Evolutionary conservation across 2,113 vertebrate species (phyloP), one percentile per base, ranked within the genome.

Genomic region (Boulengeromyrus knoepffleri): DNA sequence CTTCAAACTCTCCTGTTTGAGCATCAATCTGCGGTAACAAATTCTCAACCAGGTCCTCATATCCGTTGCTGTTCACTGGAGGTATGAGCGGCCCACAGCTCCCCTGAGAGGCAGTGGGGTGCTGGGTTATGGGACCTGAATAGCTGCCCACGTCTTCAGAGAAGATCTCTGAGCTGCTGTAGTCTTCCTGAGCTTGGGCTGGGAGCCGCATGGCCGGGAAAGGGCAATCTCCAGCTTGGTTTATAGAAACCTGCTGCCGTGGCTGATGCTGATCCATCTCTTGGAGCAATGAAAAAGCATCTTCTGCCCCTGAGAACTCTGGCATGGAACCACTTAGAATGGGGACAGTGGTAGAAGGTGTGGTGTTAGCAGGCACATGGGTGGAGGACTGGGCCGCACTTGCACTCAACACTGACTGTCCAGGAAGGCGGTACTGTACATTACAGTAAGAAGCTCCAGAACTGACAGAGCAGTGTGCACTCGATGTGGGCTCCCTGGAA

Each of bases 391-490:
- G 95, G 90, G 97, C 95, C 91, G 97, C 96, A 94, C 94, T 95
- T 31, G 95, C 96, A 90, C 95, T 95, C 91, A 96, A 96, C 85
- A 21, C 93, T 56, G 97, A 96, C 93, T 97, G 97, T 93, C 93
- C 96, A 4, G 97, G 96, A 93, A 97, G 98, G 58, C 97, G 96
- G 92, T 97, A 99, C 89, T 96, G 97, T 92, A 98, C 96, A 39
- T 97, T 95, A 93, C 96, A 96, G 92, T 95, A 96, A 58, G 93
- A 90, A 3, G 92, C 88, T 56, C 96, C 94, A 50, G 96, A 97
- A 92, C 92, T 96, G 91, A 97, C 96, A 45, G 98, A 97, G 95
- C 97, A 98, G 95, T 98, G 94, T 90, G 96, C 94, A 95, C 97
- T 95, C 91, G 97, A 93, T n/a, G 94, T 92, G 21, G 94, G 93